Evolutionary conservation across 2,113 vertebrate species (phyloP).

Genomic region (Ivindomyrus marchei): DNA sequence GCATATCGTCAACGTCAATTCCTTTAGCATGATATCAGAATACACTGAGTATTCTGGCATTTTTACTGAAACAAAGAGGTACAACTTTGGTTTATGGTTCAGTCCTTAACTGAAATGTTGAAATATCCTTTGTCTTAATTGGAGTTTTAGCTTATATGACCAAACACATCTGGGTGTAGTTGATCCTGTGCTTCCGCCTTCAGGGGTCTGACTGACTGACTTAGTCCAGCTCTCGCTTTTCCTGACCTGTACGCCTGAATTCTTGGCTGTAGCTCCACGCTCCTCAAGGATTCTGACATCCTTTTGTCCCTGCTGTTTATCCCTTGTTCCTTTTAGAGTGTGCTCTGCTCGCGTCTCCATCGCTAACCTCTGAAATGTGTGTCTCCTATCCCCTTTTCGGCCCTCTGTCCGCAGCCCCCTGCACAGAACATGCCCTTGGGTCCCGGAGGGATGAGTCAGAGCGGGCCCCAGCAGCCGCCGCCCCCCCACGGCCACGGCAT

Average conservation of each 20-base stretch:
- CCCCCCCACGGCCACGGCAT: slow-evolving; percentile 90
- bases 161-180: background rate
- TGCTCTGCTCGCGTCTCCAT: background rate
- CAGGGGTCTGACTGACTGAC: background rate
- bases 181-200: background rate
- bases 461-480: slow-evolving; percentile 79
- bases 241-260: background rate
- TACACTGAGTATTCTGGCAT: background rate
- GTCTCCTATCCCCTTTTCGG: slow-evolving; percentile 7
- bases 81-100: background rate
- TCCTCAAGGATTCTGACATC: background rate
- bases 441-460: slow-evolving; percentile 90
- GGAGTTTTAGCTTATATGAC: background rate
- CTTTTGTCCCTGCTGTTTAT: background rate
- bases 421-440: slow-evolving; percentile 97
- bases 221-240: background rate
- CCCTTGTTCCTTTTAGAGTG: background rate
- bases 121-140: background rate
- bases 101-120: background rate
- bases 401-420: slow-evolving; percentile 76
- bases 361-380: slow-evolving; percentile 8
- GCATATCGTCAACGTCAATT: background rate
- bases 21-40: background rate
- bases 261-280: background rate
- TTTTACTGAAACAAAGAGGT: background rate